Conservation (phyloP, 2,888 invertebrate genomes). For the Chalcis sispes region DNA sequence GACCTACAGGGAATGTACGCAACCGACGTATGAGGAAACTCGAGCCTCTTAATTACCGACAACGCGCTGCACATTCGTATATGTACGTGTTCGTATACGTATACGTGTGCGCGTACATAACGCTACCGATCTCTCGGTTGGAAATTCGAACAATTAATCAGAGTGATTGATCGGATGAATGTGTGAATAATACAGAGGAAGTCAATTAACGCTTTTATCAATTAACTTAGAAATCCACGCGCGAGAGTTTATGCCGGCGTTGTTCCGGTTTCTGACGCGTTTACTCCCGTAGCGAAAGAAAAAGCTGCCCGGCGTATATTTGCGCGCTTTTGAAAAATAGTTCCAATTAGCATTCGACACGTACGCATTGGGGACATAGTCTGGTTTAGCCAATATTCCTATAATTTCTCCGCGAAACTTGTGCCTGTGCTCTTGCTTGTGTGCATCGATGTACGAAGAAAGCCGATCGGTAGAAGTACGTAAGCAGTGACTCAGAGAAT, state of each 20-base stretch:
- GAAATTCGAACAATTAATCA: conserved; percentile 54
- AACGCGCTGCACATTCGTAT: neutral
- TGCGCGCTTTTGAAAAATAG: neutral
- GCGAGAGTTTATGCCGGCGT: too few relatives aligned
- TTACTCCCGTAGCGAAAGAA: too few relatives aligned
- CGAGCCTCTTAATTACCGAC: conserved; percentile 47
- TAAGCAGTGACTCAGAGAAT: too few relatives aligned
- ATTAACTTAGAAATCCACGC: conserved; percentile 16
- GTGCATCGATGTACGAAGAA: neutral
- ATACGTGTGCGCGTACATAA: neutral
- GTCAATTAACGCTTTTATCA: too few relatives aligned
- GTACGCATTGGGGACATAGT: conserved; percentile 9
- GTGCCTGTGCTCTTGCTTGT: too few relatives aligned
- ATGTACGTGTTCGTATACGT: neutral
- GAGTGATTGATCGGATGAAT: conserved; percentile 43
- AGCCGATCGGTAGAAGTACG: conserved; percentile 13
- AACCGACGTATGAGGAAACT: too few relatives aligned
- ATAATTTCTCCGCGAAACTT: conserved; percentile 30
- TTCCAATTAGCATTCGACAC: conserved; percentile 41
- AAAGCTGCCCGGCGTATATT: too few relatives aligned
- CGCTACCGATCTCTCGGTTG: neutral
- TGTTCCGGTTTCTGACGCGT: too few relatives aligned
- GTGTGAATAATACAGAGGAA: too few relatives aligned
- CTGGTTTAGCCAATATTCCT: conserved; percentile 4
- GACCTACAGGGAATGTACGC: too few relatives aligned